These are phyloP conservation scores for Criorhina ranunculi DNA, from an alignment of 2,888 invertebrate genomes.

Conservation along the genomic window DNA sequence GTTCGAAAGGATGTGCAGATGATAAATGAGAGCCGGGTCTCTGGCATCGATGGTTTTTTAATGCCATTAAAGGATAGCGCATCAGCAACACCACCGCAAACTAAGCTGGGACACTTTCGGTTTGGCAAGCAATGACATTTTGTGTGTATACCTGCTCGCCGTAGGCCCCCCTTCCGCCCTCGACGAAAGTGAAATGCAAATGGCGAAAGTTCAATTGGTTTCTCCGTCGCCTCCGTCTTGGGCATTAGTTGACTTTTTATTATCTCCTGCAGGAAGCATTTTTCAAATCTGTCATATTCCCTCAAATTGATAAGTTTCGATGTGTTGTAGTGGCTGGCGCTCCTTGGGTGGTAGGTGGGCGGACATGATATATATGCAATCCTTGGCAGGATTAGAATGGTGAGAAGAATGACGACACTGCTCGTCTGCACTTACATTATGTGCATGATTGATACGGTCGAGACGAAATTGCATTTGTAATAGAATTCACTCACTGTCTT, in stretches of 20 bases:
- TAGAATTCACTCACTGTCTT: constrained; percentile 60
- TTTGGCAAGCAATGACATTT: constrained; percentile 60
- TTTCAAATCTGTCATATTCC: constrained; percentile 75
- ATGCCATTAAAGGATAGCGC: constrained; percentile 55
- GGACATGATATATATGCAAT: constrained; percentile 43
- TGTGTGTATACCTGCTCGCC: constrained; percentile 29
- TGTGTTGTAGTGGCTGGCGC: constrained; percentile 40
- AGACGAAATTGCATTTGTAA: constrained; percentile 76
- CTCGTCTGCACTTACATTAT: constrained; percentile 71
- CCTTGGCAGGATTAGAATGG: constrained; percentile 50
- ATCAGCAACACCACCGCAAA: constrained; percentile 32
- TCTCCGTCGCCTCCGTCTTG: constrained; percentile 34
- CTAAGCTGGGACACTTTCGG: constrained; percentile 57
- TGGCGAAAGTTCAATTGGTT: constrained; percentile 73
- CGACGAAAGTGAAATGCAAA: constrained; percentile 68
- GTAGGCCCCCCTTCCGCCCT: constrained; percentile 14
- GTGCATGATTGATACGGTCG: constrained; percentile 76
- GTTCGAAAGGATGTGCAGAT: constrained; percentile 75
- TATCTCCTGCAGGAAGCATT: constrained; percentile 73
- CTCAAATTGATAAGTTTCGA: constrained; percentile 72
- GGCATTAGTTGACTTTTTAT: constrained; percentile 75
- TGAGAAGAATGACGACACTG: constrained; percentile 49
- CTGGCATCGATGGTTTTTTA: constrained; percentile 74
- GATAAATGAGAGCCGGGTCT: constrained; percentile 72
- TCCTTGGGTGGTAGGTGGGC: constrained; percentile 5